phyloP scores from a whole-genome alignment of 2,113 vertebrate genomes.

The Lophius piscatorius region DNA sequence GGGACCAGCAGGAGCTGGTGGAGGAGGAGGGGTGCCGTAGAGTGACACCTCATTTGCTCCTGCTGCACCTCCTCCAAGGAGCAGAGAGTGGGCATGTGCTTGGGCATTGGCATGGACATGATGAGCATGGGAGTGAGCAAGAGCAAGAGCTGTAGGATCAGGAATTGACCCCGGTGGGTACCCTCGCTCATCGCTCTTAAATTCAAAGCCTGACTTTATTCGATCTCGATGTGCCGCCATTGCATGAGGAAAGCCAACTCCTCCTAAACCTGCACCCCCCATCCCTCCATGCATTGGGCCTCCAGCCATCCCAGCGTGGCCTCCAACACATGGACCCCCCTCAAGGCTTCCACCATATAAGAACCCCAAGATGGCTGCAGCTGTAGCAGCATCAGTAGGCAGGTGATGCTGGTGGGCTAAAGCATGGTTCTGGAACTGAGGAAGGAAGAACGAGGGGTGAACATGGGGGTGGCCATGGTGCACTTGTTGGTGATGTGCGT shows the following conservation, averaged over 20 bases:
- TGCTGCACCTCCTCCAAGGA: slow-evolving; percentile 74
- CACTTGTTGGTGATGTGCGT: slow-evolving; percentile 76
- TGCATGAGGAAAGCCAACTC: slow-evolving; percentile 79
- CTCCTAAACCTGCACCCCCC: slow-evolving; percentile 78
- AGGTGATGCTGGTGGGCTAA: slow-evolving; percentile 80
- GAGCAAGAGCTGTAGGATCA: slow-evolving; percentile 75
- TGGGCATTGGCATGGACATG: slow-evolving; percentile 62
- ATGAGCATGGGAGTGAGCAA: slow-evolving; percentile 80
- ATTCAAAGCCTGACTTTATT: slow-evolving; percentile 93
- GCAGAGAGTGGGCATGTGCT: slow-evolving; percentile 77
- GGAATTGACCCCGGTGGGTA: slow-evolving; percentile 72
- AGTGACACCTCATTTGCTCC: slow-evolving; percentile 75
- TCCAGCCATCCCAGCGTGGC: slow-evolving; percentile 76
- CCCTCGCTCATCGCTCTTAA: slow-evolving; percentile 82
- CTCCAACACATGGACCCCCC: slow-evolving; percentile 72
- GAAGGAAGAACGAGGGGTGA: slow-evolving; percentile 83
- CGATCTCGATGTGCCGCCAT: slow-evolving; percentile 89
- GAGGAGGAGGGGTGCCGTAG: slow-evolving; percentile 81
- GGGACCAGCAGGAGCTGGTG: slow-evolving; percentile 69
- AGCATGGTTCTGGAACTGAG: slow-evolving; percentile 82
- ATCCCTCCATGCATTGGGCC: slow-evolving; percentile 80
- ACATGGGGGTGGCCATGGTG: slow-evolving; percentile 82
- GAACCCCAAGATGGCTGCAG: slow-evolving; percentile 83
- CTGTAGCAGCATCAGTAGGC: slow-evolving; percentile 81
- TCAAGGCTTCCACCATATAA: slow-evolving; percentile 81